Conservation (phyloP, 2,113 vertebrate species). For the Grammomys dolichurus region DNA sequence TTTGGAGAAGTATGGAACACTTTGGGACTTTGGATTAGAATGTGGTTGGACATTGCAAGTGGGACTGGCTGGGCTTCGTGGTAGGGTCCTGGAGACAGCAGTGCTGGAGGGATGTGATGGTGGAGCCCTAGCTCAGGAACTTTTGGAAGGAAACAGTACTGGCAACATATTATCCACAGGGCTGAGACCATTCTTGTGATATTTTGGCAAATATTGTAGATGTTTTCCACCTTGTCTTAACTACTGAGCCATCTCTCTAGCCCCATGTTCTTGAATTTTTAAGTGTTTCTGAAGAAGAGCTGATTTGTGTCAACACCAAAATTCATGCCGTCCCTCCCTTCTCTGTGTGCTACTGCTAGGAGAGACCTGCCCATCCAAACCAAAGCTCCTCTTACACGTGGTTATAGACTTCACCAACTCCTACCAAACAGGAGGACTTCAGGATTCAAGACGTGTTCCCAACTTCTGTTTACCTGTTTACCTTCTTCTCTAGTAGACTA, state of each 20-base stretch:
- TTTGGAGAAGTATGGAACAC: background rate
- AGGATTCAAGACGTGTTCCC: background rate
- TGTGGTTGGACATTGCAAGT: background rate
- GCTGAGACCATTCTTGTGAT: background rate
- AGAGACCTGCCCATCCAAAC: background rate
- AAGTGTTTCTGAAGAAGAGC: background rate
- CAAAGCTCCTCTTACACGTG: background rate
- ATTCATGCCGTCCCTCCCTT: background rate
- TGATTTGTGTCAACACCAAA: background rate
- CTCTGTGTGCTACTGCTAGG: background rate
- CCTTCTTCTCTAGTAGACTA: background rate
- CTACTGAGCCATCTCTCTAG: background rate
- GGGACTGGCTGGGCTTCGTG: background rate
- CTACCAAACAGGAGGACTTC: background rate
- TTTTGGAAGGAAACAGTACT: background rate
- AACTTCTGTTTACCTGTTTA: too few relatives aligned
- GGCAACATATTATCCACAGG: background rate
- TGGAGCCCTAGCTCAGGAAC: background rate
- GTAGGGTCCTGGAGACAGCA: background rate
- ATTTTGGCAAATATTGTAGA: background rate
- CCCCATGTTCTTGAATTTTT: background rate
- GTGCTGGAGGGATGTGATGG: background rate
- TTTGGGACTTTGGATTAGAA: background rate
- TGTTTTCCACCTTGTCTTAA: background rate
- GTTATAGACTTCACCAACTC: background rate